These are phyloP conservation scores for Odocoileus hemionus DNA, from an alignment of 2,113 vertebrate genomes.

Conservation along the genomic window DNA sequence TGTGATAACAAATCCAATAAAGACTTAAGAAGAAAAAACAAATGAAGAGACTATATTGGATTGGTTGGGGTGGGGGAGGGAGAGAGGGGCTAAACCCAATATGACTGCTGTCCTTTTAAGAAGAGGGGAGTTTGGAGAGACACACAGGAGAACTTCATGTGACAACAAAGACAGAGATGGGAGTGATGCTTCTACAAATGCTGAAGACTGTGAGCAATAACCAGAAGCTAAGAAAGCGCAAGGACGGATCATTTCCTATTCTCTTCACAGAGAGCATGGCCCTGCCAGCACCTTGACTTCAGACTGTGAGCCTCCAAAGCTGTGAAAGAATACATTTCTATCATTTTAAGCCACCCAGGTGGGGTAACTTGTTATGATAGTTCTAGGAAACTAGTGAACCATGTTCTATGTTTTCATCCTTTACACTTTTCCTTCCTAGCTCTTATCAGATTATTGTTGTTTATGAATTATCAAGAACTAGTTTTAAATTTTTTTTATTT, in stretches of 20 bases:
- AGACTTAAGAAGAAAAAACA: neutral
- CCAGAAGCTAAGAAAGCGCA: neutral
- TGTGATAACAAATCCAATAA: neutral
- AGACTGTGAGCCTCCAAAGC: neutral
- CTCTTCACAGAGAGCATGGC: neutral
- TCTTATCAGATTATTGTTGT: neutral
- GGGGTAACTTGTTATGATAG: neutral
- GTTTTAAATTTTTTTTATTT: rapidly evolving
- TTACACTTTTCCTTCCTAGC: neutral
- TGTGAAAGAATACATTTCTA: neutral
- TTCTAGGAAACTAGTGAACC: neutral
- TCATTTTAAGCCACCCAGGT: neutral
- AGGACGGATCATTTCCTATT: neutral
- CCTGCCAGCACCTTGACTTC: neutral
- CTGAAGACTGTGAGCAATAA: neutral
- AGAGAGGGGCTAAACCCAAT: neutral
- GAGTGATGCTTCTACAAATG: neutral
- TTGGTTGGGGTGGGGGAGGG: neutral
- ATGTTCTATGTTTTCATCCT: neutral
- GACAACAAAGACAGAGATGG: neutral
- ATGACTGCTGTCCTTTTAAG: neutral
- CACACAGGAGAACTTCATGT: neutral
- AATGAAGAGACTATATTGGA: neutral
- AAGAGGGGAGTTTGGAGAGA: neutral
- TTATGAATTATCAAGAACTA: neutral